phyloP scores from a whole-genome alignment of 2,888 invertebrate genomes.

The Cremastobaeus sp. region DNA sequence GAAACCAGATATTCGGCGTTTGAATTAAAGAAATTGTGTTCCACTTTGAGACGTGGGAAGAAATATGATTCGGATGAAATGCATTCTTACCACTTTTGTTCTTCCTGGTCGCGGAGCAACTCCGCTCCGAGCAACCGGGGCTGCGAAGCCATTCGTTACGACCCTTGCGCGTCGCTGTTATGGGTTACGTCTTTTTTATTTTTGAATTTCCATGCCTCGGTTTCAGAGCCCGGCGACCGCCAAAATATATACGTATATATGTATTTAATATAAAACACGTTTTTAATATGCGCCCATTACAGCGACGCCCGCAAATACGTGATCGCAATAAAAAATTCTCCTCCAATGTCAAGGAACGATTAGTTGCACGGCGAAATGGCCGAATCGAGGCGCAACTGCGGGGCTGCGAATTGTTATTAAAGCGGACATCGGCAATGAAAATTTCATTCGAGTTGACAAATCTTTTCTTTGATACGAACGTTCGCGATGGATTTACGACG shows the following conservation, averaged over 20 bases:
- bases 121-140: conserved; percentile 28
- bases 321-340: conserved; percentile 53
- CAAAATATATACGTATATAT: conserved; percentile 26
- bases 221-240: conserved; percentile 39
- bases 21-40: conserved; percentile 41
- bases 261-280: conserved; percentile 54
- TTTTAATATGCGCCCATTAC: conserved; percentile 60
- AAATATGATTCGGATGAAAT: conserved; percentile 43
- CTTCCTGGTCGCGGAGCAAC: conserved; percentile 41
- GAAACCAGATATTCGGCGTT: conserved; percentile 23
- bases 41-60: conserved; percentile 26
- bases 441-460: conserved; percentile 5
- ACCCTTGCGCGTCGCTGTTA: conserved; percentile 56
- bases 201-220: conserved; percentile 39
- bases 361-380: conserved; percentile 29
- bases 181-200: conserved; percentile 60
- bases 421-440: not conserved
- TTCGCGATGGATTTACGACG: conserved; percentile 19
- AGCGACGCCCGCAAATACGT: conserved; percentile 51
- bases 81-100: conserved; percentile 59
- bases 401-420: conserved; percentile 25
- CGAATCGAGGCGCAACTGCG: conserved; percentile 1
- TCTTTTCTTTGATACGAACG: conserved; percentile 7
- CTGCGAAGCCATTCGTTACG: conserved; percentile 53
- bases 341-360: conserved; percentile 22